Evolutionary conservation across 2,888 invertebrate species (phyloP), one percentile per base, ranked within the genome.

Genomic region (Melanostoma scalare): DNA sequence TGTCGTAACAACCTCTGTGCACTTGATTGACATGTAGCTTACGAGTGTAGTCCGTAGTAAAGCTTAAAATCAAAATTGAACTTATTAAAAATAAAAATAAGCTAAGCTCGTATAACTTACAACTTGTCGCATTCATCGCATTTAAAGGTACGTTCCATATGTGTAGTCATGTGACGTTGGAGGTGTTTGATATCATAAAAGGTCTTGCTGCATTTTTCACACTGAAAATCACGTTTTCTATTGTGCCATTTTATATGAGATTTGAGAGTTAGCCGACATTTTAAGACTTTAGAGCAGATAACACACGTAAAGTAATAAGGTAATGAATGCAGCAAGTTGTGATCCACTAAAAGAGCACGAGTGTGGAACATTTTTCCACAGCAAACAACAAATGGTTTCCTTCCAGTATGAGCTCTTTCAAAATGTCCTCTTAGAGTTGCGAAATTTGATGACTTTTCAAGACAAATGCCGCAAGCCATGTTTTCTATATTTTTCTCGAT

Each of bases 201-300:
- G 46, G 87, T 87, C 58, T 90, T 90, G 0, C 87, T 78, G 74
- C 91, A 91, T 20, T 88, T 85, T 1, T 89, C 87, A 75, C 91
- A 91, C 38, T 88, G 20, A 20, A 20, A 20, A 1, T 50, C 38
- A 0, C 48, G 63, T 38, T 50, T 63, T 20, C 50, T 63, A 31
- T 63, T 63, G 5, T 63, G 63, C 6, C 4, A 50, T 3, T 63
- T 63, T 10, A 38, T 36, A 6, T 63, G 63, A 31, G 48, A 48
- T 1, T n/a, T 48, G 2, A 63, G 36, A 1, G 63, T 63, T 6
- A 50, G 48, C 3, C 63, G 63, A 6, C 63, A 48, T 2, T 48
- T 63, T 5, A 63, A 31, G 4, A 63, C 48, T 63, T 63, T 63
- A 0, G 63, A 50, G 30, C 63, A 63, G 2, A 38, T 36, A 30